Evolutionary conservation across 2,888 invertebrate species (phyloP), one percentile per base, ranked within the genome.

Genomic region (Uropetala carovei): DNA sequence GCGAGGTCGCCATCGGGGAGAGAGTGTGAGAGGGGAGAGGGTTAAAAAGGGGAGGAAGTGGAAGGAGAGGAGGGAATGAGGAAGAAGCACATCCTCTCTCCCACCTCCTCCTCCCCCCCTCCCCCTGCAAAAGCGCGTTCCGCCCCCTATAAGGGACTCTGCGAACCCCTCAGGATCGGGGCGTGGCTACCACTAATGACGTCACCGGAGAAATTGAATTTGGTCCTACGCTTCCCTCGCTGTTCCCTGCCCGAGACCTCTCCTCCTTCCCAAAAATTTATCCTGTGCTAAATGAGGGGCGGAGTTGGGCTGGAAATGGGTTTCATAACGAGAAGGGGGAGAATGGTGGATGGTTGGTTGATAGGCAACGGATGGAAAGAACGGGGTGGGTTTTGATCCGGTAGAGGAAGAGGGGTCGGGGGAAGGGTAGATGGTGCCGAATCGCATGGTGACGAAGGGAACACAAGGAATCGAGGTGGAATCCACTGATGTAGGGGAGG

Each of bases 131-230:
- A 57, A 83, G 83, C 9, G 83, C 83, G 83, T 57, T 57, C 8
- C 57, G 30, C 18, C 9, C 83, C 27, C n/a, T 64, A 18, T n/a
- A 16, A 7, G 16, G 56, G 56, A 43, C 83, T 56, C 83, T 11
- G 18, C 11, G 27, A 75, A 75, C 75, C 83, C 56, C 83, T 83
- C 82, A 82, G 57, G 83, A 43, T n/a, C 16, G 56, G 83, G 83
- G 56, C 56, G 83, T 56, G 56, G 83, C 57, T 3, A 18, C 14
- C 82, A 57, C 83, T 83, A 83, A 83, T 83, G 83, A 83, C 83
- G 83, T 83, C 83, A 83, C 83, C 83, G 57, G 83, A 83, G 83
- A 56, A 83, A 83, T 83, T 83, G 83, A 83, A 56, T 83, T 83
- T 83, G 57, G 83, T 43, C 83, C 57, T 57, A 4, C 14, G 9